Base-by-base conservation (phyloP, 1,140 invertebrate species). In the Bicyclus anynana region DNA sequence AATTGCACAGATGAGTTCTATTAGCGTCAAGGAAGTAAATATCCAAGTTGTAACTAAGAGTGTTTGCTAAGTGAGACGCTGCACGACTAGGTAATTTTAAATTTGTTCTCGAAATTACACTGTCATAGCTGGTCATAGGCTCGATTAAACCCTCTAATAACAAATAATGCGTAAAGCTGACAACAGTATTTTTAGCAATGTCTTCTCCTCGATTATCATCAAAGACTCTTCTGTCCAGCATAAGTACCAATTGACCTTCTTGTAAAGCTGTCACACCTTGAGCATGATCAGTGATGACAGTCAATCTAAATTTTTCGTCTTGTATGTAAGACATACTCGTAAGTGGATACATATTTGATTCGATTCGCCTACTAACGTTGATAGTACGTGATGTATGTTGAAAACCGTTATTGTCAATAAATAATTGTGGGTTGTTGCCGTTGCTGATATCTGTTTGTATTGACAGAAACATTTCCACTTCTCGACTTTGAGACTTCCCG, bases 121-220 rank as follows among this genome's bases (percentile, higher is more conserved):
- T 63, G 16, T 72, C 62, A 35, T 51, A 37, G 10, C 37, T 20
- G n/a, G 53, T 61, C 5, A 35, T 18, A 0, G 49, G 14, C 6
- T 85, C 77, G 0, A 72, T 62, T 2, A 92, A 78, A 46, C 93
- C 92, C 82, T 98, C 97, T 0, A 97, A 72, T 0, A 97, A 74
- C 7, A 99, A 72, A 91, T 94, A 95, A 74, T 97, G 96, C 62
- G 94, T 94, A 40, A 95, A 93, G 0, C 93, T 86, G 0, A 96
- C 96, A 52, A 90, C 86, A 16, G 93, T 91, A 77, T 96, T 98
- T 71, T 98, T 97, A 0, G 96, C 92, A 0, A 98, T 91, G n/a
- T 96, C 97, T 80, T 98, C 96, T 1, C 97, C 97, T 14, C 96
- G 86, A 1, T 94, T 93, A 71, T 98, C 97, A 70, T 97, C 96